These are phyloP conservation scores for Drosophila obscura DNA, from an alignment of 1,140 invertebrate species.

Conservation along the genomic window DNA sequence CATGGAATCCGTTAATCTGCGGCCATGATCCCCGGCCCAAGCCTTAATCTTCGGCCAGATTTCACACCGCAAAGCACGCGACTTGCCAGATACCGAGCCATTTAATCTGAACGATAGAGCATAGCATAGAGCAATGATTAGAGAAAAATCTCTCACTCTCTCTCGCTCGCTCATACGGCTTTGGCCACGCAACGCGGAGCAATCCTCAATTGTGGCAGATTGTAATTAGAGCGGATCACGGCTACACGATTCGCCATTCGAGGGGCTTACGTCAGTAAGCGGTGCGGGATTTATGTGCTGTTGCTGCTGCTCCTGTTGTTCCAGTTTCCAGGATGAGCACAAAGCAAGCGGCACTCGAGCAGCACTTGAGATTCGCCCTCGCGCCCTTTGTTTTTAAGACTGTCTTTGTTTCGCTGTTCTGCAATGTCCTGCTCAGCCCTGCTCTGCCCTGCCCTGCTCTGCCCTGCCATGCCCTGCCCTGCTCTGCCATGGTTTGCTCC, in stretches of 20 bases:
- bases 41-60: constrained; percentile 64
- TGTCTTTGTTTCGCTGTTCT: not conserved
- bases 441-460: not conserved
- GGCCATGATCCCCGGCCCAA: constrained; percentile 32
- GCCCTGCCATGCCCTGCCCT: not conserved
- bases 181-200: constrained; percentile 29
- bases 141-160: constrained; percentile 29
- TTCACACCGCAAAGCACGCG: constrained; percentile 53
- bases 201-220: constrained; percentile 67
- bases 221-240: constrained; percentile 74
- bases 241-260: not conserved
- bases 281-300: constrained; percentile 3
- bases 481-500: constrained; percentile 8
- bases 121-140: constrained; percentile 42
- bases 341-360: constrained; percentile 18
- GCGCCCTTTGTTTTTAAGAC: constrained; percentile 36
- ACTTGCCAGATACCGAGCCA: constrained; percentile 8
- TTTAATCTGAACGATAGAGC: constrained; percentile 9
- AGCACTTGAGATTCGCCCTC: constrained; percentile 26
- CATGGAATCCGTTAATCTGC: constrained; percentile 53
- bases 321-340: not conserved
- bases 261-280: constrained; percentile 3
- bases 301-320: not conserved
- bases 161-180: not conserved
- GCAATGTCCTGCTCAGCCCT: not conserved